Evolutionary conservation across 2,113 vertebrate species (phyloP).

Genomic region (Murina feae): DNA sequence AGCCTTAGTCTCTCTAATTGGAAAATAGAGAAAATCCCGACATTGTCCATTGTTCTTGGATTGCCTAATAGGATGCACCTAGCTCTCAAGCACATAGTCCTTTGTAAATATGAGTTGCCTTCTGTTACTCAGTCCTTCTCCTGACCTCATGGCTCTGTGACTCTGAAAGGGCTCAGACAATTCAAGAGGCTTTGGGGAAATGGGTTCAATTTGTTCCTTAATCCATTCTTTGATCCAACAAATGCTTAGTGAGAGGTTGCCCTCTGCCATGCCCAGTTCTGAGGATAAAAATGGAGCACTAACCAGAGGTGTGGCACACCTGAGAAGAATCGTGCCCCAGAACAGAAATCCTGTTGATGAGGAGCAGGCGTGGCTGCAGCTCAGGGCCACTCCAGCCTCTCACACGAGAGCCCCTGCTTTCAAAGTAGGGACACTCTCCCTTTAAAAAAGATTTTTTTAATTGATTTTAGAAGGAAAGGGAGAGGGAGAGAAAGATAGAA

Average conservation of each 20-base stretch:
- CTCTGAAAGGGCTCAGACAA: background rate
- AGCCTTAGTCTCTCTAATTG: background rate
- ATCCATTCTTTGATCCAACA: background rate
- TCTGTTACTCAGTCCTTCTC: background rate
- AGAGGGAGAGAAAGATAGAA: no score
- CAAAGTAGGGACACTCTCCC: background rate
- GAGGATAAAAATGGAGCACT: background rate
- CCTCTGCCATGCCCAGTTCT: background rate
- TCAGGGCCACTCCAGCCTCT: background rate
- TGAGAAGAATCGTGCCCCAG: background rate
- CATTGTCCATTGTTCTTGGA: background rate
- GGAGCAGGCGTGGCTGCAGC: background rate
- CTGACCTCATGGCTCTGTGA: background rate
- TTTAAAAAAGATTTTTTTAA: no score
- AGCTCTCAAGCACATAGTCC: background rate
- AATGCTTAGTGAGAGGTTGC: background rate
- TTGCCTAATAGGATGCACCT: rapidly evolving
- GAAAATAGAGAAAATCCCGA: background rate
- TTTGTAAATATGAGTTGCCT: background rate
- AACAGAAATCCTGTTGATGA: background rate
- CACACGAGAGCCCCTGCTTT: background rate
- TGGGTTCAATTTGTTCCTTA: background rate
- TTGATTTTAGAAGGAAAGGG: no score
- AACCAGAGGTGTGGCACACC: background rate
- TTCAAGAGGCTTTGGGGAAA: background rate